Evolutionary conservation across 2,888 invertebrate genomes (phyloP).

Genomic region (Morinoia aosen): DNA sequence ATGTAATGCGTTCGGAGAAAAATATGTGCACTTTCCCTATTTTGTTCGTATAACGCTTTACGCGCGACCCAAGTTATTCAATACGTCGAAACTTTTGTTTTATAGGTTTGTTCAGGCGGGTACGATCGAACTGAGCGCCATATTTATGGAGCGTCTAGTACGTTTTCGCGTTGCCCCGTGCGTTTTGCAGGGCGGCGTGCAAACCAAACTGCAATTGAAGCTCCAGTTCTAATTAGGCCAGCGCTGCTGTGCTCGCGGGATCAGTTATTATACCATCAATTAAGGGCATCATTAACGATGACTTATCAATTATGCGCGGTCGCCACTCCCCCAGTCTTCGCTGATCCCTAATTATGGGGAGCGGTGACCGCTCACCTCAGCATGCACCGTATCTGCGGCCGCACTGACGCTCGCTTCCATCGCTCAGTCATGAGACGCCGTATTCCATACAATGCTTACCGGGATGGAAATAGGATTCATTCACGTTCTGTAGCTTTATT

Average conservation of each 20-base stretch:
- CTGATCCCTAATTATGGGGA: slow-evolving; percentile 19
- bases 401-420: background rate
- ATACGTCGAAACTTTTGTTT: too few relatives aligned
- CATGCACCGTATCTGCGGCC: background rate
- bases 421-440: background rate
- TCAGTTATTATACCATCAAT: slow-evolving; percentile 12
- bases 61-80: too few relatives aligned
- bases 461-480: background rate
- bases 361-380: background rate
- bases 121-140: too few relatives aligned
- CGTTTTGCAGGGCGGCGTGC: background rate
- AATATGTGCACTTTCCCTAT: too few relatives aligned
- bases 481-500: background rate
- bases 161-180: too few relatives aligned
- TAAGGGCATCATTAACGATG: background rate
- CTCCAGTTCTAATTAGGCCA: background rate
- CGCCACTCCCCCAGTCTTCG: background rate
- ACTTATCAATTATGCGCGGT: background rate
- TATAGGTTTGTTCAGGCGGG: too few relatives aligned
- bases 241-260: background rate
- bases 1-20: too few relatives aligned
- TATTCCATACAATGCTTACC: background rate
- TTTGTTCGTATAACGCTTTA: too few relatives aligned
- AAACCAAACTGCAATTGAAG: background rate
- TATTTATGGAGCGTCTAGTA: too few relatives aligned